A percentile compares a stretch with the other conserved stretches of the same genome.
Conservation (phyloP, 2,888 invertebrate species). For the Acutogordius australiensis region DNA sequence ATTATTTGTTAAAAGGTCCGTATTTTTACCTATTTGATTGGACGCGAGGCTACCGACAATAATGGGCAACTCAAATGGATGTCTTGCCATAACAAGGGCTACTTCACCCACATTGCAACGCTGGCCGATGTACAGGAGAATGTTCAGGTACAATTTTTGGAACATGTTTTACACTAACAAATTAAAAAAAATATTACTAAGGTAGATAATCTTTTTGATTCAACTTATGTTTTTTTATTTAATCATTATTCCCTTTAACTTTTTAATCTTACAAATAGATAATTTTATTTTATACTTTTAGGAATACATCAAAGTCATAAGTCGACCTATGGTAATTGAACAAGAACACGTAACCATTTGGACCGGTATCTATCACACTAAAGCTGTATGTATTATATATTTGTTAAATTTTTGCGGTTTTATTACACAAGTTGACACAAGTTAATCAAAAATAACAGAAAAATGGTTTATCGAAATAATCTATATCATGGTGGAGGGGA, state of each 20-base stretch:
- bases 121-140: conserved; percentile 87
- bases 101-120: conserved; percentile 70
- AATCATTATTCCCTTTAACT: too few relatives aligned
- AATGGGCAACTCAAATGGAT: conserved; percentile 82
- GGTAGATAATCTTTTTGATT: too few relatives aligned
- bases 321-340: conserved; percentile 61
- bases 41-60: conserved; percentile 67
- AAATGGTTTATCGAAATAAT: too few relatives aligned
- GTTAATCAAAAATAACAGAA: too few relatives aligned
- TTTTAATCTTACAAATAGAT: too few relatives aligned
- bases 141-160: conserved; percentile 31
- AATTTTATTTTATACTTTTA: conserved; percentile 24
- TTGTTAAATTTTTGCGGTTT: too few relatives aligned
- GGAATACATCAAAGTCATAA: conserved; percentile 84
- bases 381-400: neutral
- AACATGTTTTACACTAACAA: neutral
- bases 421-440: too few relatives aligned
- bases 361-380: conserved; percentile 51
- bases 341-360: conserved; percentile 62
- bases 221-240: too few relatives aligned
- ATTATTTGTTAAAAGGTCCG: conserved; percentile 41
- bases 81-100: conserved; percentile 75
- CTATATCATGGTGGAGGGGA: too few relatives aligned
- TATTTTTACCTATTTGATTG: conserved; percentile 89
- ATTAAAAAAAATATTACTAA: neutral